These are phyloP conservation scores for Pelusios castaneus DNA, from an alignment of 2,113 vertebrate genomes.

Conservation along the genomic window DNA sequence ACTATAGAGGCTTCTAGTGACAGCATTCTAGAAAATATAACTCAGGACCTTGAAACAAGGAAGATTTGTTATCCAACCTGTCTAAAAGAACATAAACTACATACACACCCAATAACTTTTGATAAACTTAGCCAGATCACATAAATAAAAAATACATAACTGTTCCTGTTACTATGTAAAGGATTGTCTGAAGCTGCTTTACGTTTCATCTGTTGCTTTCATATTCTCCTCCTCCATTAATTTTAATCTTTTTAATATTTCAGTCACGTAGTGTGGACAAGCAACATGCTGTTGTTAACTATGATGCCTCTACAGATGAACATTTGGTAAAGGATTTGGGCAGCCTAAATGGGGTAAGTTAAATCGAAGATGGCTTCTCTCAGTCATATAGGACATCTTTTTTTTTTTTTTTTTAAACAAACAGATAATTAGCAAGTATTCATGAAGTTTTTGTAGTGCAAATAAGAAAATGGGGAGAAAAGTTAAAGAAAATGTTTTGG, in stretches of 20 bases:
- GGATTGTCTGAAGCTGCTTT: not conserved
- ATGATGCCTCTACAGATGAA: conserved; percentile 88
- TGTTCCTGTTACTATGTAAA: not conserved
- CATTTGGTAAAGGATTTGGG: conserved; percentile 98
- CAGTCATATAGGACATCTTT: not conserved
- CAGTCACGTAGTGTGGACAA: conserved; percentile 98
- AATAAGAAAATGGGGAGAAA: not conserved
- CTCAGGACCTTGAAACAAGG: not conserved
- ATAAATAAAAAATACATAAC: not conserved
- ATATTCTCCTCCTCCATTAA: not conserved
- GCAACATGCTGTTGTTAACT: conserved; percentile 98
- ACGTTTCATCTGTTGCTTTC: not conserved
- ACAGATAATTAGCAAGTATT: not conserved
- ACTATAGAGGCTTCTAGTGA: not conserved
- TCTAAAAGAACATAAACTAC: not conserved
- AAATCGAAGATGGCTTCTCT: not conserved
- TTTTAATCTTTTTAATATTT: conserved; percentile 14
- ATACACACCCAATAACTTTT: not conserved
- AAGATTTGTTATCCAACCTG: not conserved
- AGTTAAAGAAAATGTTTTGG: not conserved
- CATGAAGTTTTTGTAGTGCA: not conserved
- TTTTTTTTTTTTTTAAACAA: not conserved
- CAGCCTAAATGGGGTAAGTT: conserved; percentile 96
- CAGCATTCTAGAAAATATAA: not conserved
- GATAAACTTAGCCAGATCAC: not conserved